A percentile compares a stretch with the other conserved stretches of the same genome.
phyloP scores from a whole-genome alignment of 2,888 invertebrate species.

The Trileptium ribeirensis region DNA sequence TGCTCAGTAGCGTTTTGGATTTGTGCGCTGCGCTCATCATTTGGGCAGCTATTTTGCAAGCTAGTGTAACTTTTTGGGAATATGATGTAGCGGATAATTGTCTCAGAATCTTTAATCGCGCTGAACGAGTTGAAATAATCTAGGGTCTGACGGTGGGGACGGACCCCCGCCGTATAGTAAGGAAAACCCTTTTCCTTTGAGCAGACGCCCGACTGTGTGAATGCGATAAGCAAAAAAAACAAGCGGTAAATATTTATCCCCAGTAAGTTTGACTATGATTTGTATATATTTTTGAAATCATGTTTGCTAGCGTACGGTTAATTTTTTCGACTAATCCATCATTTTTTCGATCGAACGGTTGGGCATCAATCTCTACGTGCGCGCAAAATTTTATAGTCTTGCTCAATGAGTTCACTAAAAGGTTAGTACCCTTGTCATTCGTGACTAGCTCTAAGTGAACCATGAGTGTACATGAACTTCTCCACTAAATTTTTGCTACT shows the following conservation, averaged over 20 bases:
- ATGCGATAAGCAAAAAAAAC: background rate
- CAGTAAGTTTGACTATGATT: constrained; percentile 29
- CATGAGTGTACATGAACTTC: constrained; percentile 30
- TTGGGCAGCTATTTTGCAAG: no score
- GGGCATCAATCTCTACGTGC: constrained; percentile 17
- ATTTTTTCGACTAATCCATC: constrained; percentile 39
- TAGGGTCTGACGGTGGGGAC: background rate
- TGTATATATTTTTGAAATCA: constrained; percentile 38
- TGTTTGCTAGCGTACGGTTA: constrained; percentile 36
- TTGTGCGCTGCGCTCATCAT: no score
- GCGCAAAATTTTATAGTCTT: constrained; percentile 24
- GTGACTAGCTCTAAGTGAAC: constrained; percentile 30
- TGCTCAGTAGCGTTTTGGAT: background rate
- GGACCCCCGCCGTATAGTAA: background rate
- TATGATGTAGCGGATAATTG: background rate
- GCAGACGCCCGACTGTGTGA: no score
- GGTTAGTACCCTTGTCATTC: constrained; percentile 35
- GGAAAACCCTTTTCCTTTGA: background rate
- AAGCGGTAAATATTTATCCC: background rate
- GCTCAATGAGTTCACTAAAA: constrained; percentile 27
- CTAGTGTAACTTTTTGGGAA: background rate
- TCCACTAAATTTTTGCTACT: constrained; percentile 37
- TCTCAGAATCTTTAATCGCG: background rate
- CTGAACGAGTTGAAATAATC: background rate
- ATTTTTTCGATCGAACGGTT: constrained; percentile 22